These are phyloP conservation scores for Lasiommata megera DNA, from an alignment of 2,888 invertebrate species.

Conservation along the genomic window DNA sequence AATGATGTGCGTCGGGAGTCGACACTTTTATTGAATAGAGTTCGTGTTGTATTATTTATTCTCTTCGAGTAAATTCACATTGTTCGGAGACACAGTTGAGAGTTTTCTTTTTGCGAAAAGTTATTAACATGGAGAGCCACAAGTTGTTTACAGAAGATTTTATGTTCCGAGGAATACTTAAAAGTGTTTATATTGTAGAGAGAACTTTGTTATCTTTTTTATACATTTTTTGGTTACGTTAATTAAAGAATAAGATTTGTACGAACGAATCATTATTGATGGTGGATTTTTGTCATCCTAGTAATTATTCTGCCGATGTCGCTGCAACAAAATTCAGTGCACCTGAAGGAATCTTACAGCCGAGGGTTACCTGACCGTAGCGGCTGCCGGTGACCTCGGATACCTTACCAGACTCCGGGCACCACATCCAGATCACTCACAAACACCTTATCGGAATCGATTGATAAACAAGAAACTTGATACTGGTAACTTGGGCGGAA, in stretches of 20 bases:
- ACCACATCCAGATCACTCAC: conserved; percentile 55
- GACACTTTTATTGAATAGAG: background rate
- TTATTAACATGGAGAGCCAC: background rate
- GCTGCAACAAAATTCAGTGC: background rate
- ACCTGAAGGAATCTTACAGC: background rate
- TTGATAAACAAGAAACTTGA: conserved; percentile 37
- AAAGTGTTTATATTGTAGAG: no score
- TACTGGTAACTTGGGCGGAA: conserved; percentile 46
- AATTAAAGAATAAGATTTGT: no score
- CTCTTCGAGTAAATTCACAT: background rate
- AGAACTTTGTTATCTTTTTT: no score
- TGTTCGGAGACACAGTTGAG: background rate
- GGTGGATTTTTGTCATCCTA: no score
- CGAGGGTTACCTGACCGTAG: conserved; percentile 22
- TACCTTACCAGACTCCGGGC: conserved; percentile 24
- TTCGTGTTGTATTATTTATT: background rate
- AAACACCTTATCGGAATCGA: conserved; percentile 58
- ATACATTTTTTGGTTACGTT: no score
- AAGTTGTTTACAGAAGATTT: background rate
- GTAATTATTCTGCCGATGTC: no score
- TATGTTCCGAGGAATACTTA: background rate
- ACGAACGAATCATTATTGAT: no score
- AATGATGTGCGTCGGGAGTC: conserved; percentile 1
- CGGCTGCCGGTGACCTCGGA: background rate
- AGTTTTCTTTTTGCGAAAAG: background rate